These are phyloP conservation scores for Sericinus montela DNA, from an alignment of 2,888 invertebrate genomes.

Conservation along the genomic window DNA sequence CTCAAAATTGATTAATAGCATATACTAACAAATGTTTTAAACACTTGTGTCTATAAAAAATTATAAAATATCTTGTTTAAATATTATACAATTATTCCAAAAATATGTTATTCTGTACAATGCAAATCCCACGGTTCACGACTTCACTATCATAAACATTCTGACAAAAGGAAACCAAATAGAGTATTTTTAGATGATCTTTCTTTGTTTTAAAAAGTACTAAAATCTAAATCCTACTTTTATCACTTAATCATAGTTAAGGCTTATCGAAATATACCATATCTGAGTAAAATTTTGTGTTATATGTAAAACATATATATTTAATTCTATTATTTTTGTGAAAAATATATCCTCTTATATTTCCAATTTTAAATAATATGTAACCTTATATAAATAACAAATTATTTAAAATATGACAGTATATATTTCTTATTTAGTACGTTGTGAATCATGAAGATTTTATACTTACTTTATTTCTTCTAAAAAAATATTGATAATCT, in stretches of 20 bases:
- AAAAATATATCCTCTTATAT: no score
- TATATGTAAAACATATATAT: neutral
- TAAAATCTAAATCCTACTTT: conserved; percentile 24
- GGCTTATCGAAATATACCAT: conserved; percentile 50
- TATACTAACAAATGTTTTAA: conserved; percentile 19
- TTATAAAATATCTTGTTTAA: conserved; percentile 23
- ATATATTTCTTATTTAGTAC: neutral
- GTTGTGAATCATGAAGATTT: neutral
- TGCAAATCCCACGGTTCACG: conserved; percentile 47
- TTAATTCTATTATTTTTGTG: conserved; percentile 2
- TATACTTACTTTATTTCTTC: neutral
- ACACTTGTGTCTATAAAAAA: conserved; percentile 18
- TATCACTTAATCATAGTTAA: conserved; percentile 33
- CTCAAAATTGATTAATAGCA: conserved; percentile 31
- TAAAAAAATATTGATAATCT: neutral
- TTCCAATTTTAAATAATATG: neutral
- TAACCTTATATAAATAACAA: no score
- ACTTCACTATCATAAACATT: conserved; percentile 39
- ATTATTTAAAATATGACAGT: neutral
- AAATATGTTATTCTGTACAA: conserved; percentile 17
- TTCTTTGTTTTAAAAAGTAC: conserved; percentile 66
- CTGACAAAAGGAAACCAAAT: conserved; percentile 43
- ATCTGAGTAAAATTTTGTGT: conserved; percentile 31
- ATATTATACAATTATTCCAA: conserved; percentile 26
- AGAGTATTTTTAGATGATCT: conserved; percentile 75